Evolutionary conservation across 2,113 vertebrate genomes (phyloP).

Genomic region (Stercorarius parasiticus): DNA sequence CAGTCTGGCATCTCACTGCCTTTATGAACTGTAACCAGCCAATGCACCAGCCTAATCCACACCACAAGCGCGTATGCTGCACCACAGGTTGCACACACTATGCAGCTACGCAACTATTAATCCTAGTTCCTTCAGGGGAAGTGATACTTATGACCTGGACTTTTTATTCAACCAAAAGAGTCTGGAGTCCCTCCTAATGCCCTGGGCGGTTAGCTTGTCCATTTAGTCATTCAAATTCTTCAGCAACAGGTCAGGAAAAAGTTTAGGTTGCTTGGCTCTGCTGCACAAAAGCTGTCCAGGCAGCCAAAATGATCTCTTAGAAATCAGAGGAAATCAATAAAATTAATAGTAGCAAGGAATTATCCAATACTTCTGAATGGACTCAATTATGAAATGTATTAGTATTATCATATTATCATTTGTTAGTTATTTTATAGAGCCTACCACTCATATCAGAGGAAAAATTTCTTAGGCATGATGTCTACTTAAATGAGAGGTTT

Average conservation of each 20-base stretch:
- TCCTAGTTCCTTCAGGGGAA: neutral
- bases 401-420: neutral
- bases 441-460: neutral
- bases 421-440: neutral
- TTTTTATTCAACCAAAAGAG: neutral
- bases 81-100: neutral
- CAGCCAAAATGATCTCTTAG: neutral
- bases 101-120: neutral
- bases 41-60: neutral
- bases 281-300: neutral
- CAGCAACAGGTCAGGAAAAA: neutral
- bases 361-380: neutral
- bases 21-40: neutral
- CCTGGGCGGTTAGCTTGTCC: neutral
- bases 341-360: neutral
- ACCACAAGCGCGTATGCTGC: fast-evolving
- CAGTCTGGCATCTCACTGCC: neutral
- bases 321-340: neutral
- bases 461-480: neutral
- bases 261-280: neutral
- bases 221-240: neutral
- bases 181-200: neutral
- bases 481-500: neutral
- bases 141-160: neutral
- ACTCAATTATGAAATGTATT: neutral